A percentile compares a stretch with the other conserved stretches of the same genome.
Evolutionary conservation across 2,888 invertebrate species (phyloP).

Genomic region (Germaria angustata): DNA sequence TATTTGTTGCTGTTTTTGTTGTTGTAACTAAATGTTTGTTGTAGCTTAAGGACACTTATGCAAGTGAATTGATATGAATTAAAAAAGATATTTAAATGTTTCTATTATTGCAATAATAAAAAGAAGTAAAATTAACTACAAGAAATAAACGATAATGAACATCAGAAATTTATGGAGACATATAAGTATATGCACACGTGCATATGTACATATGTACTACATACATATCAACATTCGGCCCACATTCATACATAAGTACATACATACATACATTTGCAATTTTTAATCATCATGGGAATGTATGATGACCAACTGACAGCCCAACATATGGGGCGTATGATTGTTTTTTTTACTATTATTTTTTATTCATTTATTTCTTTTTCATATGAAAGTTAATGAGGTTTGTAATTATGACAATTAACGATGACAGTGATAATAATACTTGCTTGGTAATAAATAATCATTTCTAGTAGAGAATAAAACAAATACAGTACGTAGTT

Average conservation of each 20-base stretch:
- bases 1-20: not conserved
- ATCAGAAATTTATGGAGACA: constrained; percentile 10
- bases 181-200: not conserved
- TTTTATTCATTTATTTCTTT: not conserved
- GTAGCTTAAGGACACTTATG: constrained; percentile 43
- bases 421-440: constrained; percentile 41
- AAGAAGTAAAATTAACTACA: constrained; percentile 10
- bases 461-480: not conserved
- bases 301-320: constrained; percentile 30
- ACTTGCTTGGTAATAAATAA: not conserved
- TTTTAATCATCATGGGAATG: constrained; percentile 36
- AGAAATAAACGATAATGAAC: not conserved
- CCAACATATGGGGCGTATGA: constrained; percentile 57
- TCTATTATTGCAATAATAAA: not conserved
- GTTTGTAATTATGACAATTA: constrained; percentile 56
- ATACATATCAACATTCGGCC: not conserved
- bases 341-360: constrained; percentile 21
- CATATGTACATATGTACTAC: not conserved
- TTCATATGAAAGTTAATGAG: constrained; percentile 44
- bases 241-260: not conserved
- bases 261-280: not conserved
- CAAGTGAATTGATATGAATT: not conserved
- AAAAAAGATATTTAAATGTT: not conserved
- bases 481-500: not conserved
- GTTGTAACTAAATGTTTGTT: not conserved